Percentiles rank a stretch among this genome's conserved stretches.
These are phyloP conservation scores for Phocides pigmalion DNA, from an alignment of 1,140 invertebrate genomes.

Conservation along the genomic window DNA sequence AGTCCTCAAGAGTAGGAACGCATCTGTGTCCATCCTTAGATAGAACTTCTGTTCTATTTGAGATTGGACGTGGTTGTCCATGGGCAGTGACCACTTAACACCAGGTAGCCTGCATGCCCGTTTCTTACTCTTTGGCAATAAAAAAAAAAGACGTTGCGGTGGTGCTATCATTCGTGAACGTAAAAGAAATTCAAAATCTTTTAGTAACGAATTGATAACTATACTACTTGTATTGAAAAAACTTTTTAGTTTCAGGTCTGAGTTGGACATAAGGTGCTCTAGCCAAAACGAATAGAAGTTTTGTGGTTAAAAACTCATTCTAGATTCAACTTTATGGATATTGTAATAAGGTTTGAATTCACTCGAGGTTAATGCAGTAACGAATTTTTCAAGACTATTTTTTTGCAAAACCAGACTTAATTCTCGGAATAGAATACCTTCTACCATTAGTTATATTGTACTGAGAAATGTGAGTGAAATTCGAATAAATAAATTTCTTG, in stretches of 20 bases:
- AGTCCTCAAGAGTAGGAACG: no score
- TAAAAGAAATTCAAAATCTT: no score
- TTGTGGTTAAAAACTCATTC: background rate
- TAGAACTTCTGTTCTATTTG: no score
- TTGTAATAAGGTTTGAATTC: background rate
- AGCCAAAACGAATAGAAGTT: constrained; percentile 7
- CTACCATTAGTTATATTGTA: constrained; percentile 15
- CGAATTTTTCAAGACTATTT: constrained; percentile 6
- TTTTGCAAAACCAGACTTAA: constrained; percentile 13
- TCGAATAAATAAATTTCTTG: background rate
- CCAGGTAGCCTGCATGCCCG: no score
- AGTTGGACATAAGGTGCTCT: background rate
- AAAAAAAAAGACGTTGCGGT: no score
- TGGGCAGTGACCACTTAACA: no score
- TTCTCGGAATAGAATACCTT: constrained; percentile 12
- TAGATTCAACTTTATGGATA: background rate
- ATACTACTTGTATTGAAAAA: no score
- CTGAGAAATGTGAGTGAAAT: background rate
- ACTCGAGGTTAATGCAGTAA: background rate
- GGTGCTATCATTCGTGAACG: no score
- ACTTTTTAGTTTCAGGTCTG: constrained; percentile 1
- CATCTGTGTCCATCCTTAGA: no score
- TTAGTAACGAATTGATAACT: no score
- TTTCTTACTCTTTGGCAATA: no score
- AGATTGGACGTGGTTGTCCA: no score